Conservation (phyloP, 2,888 invertebrate genomes). For the Caradrina clavipalpis region DNA sequence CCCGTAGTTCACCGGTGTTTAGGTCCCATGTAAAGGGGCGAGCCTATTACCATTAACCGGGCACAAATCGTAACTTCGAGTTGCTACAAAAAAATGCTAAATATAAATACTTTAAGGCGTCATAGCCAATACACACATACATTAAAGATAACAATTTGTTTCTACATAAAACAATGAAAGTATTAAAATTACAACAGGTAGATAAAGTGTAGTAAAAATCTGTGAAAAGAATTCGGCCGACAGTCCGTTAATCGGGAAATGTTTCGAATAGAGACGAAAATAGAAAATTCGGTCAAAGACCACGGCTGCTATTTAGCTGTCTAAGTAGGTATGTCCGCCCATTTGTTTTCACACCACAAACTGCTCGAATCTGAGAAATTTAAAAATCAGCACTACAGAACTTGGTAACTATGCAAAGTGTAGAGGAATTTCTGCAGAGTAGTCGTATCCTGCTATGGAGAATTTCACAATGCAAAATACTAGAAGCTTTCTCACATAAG, state of each 20-base stretch:
- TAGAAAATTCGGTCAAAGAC: slow-evolving; percentile 76
- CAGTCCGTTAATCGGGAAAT: slow-evolving; percentile 59
- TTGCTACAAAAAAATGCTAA: no score
- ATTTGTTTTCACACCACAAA: slow-evolving; percentile 58
- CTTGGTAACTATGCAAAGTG: slow-evolving; percentile 33
- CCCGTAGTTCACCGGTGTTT: no score
- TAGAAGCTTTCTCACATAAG: slow-evolving; percentile 11
- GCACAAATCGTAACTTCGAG: no score
- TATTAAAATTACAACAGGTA: slow-evolving; percentile 18
- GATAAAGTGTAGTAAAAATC: slow-evolving; percentile 32
- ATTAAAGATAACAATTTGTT: neutral
- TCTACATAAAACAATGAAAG: slow-evolving; percentile 17
- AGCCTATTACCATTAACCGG: no score
- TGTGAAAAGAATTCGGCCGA: slow-evolving; percentile 55
- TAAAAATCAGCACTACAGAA: slow-evolving; percentile 46
- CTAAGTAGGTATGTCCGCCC: slow-evolving; percentile 48
- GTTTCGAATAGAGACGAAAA: slow-evolving; percentile 67
- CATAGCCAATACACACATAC: no score
- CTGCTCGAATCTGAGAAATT: slow-evolving; percentile 46
- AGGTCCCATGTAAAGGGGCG: no score
- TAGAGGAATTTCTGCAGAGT: slow-evolving; percentile 44
- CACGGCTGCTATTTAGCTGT: slow-evolving; percentile 63
- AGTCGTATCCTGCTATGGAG: slow-evolving; percentile 9
- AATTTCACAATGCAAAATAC: slow-evolving; percentile 32
- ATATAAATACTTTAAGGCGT: neutral